Conservation (phyloP, 2,113 vertebrate genomes). For the Mastomys coucha region DNA sequence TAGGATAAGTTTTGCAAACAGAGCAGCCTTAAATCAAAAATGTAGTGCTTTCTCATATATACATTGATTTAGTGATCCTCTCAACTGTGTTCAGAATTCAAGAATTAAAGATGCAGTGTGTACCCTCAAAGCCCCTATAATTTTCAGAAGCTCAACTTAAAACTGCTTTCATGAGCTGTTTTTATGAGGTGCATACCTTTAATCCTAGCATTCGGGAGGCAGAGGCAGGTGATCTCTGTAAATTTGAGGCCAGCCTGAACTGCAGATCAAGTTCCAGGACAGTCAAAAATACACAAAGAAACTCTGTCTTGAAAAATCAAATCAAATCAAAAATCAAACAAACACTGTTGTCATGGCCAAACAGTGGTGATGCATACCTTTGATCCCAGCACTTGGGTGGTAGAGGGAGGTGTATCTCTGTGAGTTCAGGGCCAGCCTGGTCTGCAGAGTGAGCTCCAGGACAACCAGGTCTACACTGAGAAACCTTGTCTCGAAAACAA, state of each 20-base stretch:
- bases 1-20: slow-evolving; percentile 45
- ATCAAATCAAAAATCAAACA: no score
- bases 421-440: no score
- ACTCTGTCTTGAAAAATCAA: not conserved
- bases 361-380: no score
- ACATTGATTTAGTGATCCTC: slow-evolving; percentile 26
- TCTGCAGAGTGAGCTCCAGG: no score
- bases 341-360: slow-evolving; percentile 16
- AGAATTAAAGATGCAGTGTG: not conserved
- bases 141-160: slow-evolving; percentile 50
- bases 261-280: not conserved
- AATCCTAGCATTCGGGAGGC: not conserved
- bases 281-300: not conserved
- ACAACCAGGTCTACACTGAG: no score
- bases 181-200: not conserved
- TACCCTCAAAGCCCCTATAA: not conserved
- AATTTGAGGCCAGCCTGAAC: not conserved
- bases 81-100: not conserved
- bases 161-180: slow-evolving; percentile 6
- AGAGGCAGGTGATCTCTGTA: not conserved
- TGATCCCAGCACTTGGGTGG: no score
- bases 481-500: no score
- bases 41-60: not conserved
- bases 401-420: no score
- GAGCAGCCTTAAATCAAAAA: slow-evolving; percentile 42